Base-by-base conservation (phyloP, 2,113 vertebrate species). In the Ondatra zibethicus region DNA sequence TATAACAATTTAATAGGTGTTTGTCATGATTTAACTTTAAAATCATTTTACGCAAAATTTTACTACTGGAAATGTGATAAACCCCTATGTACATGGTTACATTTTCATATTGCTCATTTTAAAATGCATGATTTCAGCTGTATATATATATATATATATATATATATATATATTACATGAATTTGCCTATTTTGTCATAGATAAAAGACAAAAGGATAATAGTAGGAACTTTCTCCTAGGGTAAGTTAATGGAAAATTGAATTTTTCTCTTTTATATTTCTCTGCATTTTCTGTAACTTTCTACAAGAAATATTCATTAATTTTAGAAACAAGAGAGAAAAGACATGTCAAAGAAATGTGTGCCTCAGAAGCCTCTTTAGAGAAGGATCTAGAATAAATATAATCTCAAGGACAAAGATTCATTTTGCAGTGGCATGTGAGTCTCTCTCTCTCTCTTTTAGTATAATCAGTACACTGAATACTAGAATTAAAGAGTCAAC, bases 381-480 rank as follows among this genome's bases (percentile, higher is more conserved):
- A 91, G 17, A 82, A 98, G 21, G 96, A 1, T 52, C 47, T 88
- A 25, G 94, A 95, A 85, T 96, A 97, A 96, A 82, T 93, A 63
- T 88, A 97, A 98, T 93, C 58, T 47, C 5, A 92, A 42, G 63
- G 52, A 93, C 58, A 96, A 92, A 25, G 72, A 81, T 95, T 98
- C 92, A 96, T 97, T 97, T 97, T 94, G 9, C 86, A 97, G 47
- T 82, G 92, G 85, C 93, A 77, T 95, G 75, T 93, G 87, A 95
- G 65, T 68, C 76, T 88, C 91, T 50, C 55, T 55, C 55, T 55
- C 52, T 55, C 52, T 55, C 52, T 58, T 52, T 73, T 96, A 96
- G 92, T 94, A 93, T 94, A 97, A 88, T 97, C 90, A 95, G 96
- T 93, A 77, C 92, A 97, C 61, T 95, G 89, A 97, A 98, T 97